Percentiles rank a stretch among this genome's conserved stretches.
Conservation (phyloP, 2,888 invertebrate species). For the Aphodius sticticus region DNA sequence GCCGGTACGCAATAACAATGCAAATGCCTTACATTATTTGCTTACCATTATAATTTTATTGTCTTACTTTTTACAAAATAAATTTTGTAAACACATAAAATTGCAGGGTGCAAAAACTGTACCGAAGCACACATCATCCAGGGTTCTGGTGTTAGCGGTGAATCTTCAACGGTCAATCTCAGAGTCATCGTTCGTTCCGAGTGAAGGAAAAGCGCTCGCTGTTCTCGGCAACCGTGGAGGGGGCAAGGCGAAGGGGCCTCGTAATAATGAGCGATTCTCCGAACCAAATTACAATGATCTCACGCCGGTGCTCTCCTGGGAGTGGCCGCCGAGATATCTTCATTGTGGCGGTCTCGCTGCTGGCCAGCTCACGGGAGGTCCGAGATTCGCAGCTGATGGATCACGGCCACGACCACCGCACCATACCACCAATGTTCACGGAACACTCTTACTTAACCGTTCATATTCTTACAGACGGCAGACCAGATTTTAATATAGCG, state of each 20-base stretch:
- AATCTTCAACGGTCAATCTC: background rate
- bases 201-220: background rate
- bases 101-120: no score
- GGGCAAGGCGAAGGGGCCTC: background rate
- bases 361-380: conserved; percentile 56
- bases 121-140: no score
- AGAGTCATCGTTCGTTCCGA: background rate
- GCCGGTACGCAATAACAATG: no score
- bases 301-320: conserved; percentile 50
- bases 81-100: no score
- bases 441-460: conserved; percentile 12
- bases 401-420: background rate
- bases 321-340: conserved; percentile 56
- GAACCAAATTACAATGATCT: conserved; percentile 55
- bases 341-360: conserved; percentile 54
- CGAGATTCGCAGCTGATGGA: conserved; percentile 34
- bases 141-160: no score
- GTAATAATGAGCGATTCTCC: conserved; percentile 52
- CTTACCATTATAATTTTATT: no score
- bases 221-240: conserved; percentile 13
- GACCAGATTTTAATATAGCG: background rate
- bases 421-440: conserved; percentile 7
- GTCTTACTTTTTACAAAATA: no score
- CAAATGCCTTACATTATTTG: no score
- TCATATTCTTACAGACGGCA: background rate